These are phyloP conservation scores for Lucinisca nassula DNA, from an alignment of 2,888 invertebrate genomes.

Conservation along the genomic window DNA sequence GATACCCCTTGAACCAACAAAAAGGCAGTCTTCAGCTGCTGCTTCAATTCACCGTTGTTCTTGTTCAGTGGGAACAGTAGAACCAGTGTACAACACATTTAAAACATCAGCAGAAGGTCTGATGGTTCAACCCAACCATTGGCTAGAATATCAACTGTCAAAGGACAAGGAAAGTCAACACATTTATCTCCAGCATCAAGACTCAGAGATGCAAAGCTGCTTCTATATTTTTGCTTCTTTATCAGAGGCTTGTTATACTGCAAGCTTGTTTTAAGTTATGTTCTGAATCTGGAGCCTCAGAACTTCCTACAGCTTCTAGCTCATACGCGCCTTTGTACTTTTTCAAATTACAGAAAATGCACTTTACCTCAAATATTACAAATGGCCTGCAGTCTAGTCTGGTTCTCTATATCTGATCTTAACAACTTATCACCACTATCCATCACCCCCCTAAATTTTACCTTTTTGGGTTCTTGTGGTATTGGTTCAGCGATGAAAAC, in stretches of 20 bases:
- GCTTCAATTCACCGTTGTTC: slow-evolving; percentile 9
- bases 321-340: no score
- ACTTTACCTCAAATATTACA: no score
- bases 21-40: background rate
- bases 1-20: background rate
- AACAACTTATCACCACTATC: no score
- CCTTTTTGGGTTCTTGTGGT: no score
- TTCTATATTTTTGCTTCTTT: background rate
- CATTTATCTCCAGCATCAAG: background rate
- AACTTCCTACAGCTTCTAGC: no score
- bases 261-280: no score
- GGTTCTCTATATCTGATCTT: no score
- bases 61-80: background rate
- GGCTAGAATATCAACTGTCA: slow-evolving; percentile 8
- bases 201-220: background rate
- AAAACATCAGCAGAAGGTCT: slow-evolving; percentile 7
- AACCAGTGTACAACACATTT: slow-evolving; percentile 10
- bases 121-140: slow-evolving; percentile 7
- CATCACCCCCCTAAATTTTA: no score
- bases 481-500: no score
- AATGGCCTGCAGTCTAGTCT: no score
- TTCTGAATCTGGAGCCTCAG: no score
- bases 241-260: background rate
- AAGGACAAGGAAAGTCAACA: background rate
- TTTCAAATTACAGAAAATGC: no score